Evolutionary conservation across 2,113 vertebrate genomes (phyloP).

Genomic region (Chroicocephalus ridibundus): DNA sequence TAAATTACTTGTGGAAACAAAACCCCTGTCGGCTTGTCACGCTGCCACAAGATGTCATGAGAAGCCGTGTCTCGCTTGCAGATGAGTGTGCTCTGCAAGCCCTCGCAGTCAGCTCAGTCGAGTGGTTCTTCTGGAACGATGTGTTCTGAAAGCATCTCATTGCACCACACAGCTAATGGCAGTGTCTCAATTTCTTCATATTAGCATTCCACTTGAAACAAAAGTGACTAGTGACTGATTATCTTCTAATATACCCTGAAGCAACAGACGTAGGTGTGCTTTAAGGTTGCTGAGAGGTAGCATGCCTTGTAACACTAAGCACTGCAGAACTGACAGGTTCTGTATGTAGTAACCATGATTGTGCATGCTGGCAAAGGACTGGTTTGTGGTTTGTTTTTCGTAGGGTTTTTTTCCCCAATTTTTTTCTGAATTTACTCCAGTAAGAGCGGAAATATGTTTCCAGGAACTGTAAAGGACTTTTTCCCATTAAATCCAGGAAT

Average conservation of each 20-base stretch:
- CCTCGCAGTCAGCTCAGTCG: accelerated
- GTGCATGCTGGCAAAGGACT: not conserved
- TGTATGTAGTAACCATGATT: not conserved
- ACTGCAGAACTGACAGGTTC: not conserved
- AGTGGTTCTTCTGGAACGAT: not conserved
- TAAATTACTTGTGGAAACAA: not conserved
- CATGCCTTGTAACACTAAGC: not conserved
- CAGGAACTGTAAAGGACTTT: not conserved
- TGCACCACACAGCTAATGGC: not conserved
- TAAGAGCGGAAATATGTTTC: not conserved
- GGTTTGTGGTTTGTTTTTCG: not conserved
- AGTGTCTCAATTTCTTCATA: accelerated
- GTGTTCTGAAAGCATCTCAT: not conserved
- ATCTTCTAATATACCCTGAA: not conserved
- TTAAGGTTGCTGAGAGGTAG: not conserved
- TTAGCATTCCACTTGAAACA: not conserved
- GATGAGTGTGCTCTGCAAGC: not conserved
- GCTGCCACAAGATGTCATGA: constrained; percentile 62
- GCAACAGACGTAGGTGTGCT: not conserved
- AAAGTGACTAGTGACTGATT: not conserved
- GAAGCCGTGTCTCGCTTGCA: not conserved
- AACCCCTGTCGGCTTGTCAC: not conserved
- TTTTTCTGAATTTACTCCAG: not conserved
- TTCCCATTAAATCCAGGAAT: not conserved
- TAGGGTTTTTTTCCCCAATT: accelerated